These are phyloP conservation scores for Melinopterus prodromus DNA, from an alignment of 2,888 invertebrate genomes.

Conservation along the genomic window DNA sequence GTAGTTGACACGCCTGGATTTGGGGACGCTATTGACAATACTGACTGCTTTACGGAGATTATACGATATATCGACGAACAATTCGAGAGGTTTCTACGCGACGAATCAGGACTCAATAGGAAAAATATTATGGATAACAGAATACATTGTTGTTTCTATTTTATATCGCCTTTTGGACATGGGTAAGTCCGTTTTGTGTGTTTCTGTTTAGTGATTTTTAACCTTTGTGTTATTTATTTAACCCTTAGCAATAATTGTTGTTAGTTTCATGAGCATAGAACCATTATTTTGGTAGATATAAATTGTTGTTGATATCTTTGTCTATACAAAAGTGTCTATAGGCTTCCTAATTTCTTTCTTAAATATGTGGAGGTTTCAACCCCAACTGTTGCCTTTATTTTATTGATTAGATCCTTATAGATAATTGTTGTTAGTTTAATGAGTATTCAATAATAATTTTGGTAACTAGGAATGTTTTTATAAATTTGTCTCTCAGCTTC, in stretches of 20 bases:
- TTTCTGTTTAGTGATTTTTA: background rate
- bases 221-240: background rate
- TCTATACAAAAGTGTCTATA: background rate
- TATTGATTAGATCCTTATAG: background rate
- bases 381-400: background rate
- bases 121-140: conserved; percentile 97
- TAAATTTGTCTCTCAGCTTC: background rate
- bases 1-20: conserved; percentile 97
- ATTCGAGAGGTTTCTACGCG: conserved; percentile 89
- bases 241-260: background rate
- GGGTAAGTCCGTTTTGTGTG: conserved; percentile 68
- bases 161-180: conserved; percentile 96
- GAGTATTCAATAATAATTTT: background rate
- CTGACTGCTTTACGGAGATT: conserved; percentile 92
- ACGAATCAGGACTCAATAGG: conserved; percentile 95
- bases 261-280: background rate
- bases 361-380: background rate
- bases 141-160: conserved; percentile 98
- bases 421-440: background rate
- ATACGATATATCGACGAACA: conserved; percentile 98
- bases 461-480: background rate
- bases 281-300: background rate
- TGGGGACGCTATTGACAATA: conserved; percentile 94
- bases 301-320: background rate
- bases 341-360: background rate